These are phyloP conservation scores for Platysternon megacephalum DNA, from an alignment of 2,113 vertebrate genomes.

Conservation along the genomic window DNA sequence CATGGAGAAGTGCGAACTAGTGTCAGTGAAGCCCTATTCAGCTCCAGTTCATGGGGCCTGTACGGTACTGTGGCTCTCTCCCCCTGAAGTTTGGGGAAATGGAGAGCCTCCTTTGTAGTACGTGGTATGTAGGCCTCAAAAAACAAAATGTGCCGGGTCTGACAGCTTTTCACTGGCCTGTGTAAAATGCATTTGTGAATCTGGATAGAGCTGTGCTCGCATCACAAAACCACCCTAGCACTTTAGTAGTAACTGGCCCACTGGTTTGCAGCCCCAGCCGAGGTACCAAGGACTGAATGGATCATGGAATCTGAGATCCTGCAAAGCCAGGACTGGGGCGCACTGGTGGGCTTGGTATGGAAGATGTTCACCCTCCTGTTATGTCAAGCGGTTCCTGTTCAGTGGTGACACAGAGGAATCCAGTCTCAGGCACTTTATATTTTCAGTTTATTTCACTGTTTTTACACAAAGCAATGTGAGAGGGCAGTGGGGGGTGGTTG, in stretches of 20 bases:
- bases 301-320: neutral
- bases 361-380: neutral
- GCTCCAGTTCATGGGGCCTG: neutral
- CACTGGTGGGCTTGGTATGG: neutral
- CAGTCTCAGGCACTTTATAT: neutral
- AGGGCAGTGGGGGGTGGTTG: neutral
- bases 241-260: neutral
- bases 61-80: neutral
- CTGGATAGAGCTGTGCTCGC: neutral
- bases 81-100: neutral
- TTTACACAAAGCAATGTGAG: neutral
- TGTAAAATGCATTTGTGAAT: neutral
- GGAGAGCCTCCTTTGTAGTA: neutral
- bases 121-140: neutral
- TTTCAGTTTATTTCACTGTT: neutral
- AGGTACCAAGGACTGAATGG: neutral
- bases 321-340: neutral
- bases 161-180: neutral
- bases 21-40: neutral
- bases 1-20: neutral
- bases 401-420: neutral
- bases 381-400: neutral
- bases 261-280: no score
- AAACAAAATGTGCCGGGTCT: neutral
- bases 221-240: neutral